Evolutionary conservation across 2,888 invertebrate species (phyloP).

Genomic region (Phanerotoma sp.): DNA sequence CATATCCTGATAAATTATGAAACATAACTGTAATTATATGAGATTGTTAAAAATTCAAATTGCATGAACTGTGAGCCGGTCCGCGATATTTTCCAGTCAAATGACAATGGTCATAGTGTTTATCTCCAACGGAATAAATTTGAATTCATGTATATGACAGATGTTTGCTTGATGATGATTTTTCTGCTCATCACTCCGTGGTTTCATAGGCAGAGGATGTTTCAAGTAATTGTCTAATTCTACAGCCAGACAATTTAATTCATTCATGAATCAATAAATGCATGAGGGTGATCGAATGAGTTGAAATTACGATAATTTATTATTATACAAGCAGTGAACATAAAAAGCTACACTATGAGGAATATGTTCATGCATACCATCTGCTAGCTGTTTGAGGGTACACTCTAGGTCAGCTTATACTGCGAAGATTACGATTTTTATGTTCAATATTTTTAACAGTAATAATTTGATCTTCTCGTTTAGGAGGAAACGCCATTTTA

Average conservation of each 20-base stretch:
- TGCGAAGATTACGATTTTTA: slow-evolving; percentile 26
- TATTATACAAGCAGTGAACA: slow-evolving; percentile 14
- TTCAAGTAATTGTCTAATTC: slow-evolving; percentile 3
- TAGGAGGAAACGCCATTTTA: slow-evolving; percentile 7
- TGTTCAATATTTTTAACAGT: slow-evolving; percentile 14
- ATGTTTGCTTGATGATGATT: slow-evolving; percentile 8
- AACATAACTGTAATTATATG: slow-evolving; percentile 36
- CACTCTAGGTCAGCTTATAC: slow-evolving; percentile 29
- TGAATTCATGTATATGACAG: slow-evolving; percentile 31
- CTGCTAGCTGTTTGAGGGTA: slow-evolving; percentile 19
- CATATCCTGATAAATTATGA: slow-evolving; percentile 42
- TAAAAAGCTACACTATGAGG: slow-evolving; percentile 18
- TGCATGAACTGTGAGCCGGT: no score
- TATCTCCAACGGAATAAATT: slow-evolving; percentile 13
- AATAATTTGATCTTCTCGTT: slow-evolving; percentile 21
- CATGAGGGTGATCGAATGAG: neutral
- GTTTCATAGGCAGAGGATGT: slow-evolving; percentile 13
- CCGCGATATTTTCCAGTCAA: no score
- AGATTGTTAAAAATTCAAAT: no score
- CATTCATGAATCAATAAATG: neutral
- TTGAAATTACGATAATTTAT: slow-evolving; percentile 21
- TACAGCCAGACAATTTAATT: neutral
- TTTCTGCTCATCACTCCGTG: slow-evolving; percentile 11
- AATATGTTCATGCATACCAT: slow-evolving; percentile 14
- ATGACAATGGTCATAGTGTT: slow-evolving; percentile 31